phyloP scores from a whole-genome alignment of 2,113 vertebrate genomes.

The Mustela nigripes region DNA sequence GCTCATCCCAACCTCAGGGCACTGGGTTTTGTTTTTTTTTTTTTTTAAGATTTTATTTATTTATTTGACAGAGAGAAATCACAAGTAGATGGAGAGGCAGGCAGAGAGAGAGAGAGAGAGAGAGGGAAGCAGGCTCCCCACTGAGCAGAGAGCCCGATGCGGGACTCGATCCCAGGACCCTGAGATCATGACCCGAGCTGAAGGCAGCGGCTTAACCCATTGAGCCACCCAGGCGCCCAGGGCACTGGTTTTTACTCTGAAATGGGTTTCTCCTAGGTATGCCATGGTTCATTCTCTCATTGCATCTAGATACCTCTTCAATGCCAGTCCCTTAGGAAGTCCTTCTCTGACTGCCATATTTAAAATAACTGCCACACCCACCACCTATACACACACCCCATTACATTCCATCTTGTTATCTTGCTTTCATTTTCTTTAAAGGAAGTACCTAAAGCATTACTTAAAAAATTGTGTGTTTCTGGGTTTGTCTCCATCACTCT shows the following conservation, averaged over 20 bases:
- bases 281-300: background rate
- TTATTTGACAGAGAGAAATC: too few relatives aligned
- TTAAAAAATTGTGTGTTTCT: background rate
- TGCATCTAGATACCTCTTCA: background rate
- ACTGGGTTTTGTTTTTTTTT: too few relatives aligned
- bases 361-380: background rate
- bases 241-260: background rate
- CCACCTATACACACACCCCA: background rate
- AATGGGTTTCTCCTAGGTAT: background rate
- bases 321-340: background rate
- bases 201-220: too few relatives aligned
- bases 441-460: background rate
- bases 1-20: background rate
- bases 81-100: too few relatives aligned
- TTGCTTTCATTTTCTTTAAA: constrained; percentile 19
- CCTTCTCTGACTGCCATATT: background rate
- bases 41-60: too few relatives aligned
- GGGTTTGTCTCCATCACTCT: background rate
- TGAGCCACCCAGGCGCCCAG: background rate
- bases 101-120: too few relatives aligned
- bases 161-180: too few relatives aligned
- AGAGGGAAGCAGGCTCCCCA: too few relatives aligned
- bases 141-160: too few relatives aligned
- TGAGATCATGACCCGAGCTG: too few relatives aligned
- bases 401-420: background rate